Evolutionary conservation across 2,113 vertebrate species (phyloP).

Genomic region (Coryphaenoides rupestris): DNA sequence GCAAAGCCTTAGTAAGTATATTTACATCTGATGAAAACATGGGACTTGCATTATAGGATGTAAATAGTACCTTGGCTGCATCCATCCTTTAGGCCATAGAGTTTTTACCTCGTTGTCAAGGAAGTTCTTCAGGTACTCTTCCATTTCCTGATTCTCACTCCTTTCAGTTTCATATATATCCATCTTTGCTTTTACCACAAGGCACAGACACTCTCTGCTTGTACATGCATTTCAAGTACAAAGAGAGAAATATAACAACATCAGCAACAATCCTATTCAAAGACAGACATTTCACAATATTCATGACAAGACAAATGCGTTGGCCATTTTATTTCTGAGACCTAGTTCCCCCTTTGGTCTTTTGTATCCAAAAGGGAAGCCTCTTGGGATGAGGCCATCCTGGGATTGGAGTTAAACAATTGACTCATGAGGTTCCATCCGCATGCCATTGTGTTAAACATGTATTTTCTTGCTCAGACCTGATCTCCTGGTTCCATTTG

Average conservation of each 20-base stretch:
- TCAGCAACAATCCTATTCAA: no score
- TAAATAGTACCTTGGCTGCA: slow-evolving; percentile 83
- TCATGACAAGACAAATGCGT: no score
- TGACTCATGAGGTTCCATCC: no score
- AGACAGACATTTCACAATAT: no score
- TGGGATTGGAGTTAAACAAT: no score
- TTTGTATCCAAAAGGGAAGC: no score
- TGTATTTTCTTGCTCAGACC: slow-evolving; percentile 51
- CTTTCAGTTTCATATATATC: slow-evolving; percentile 75
- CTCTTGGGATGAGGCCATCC: no score
- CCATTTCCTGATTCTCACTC: slow-evolving; percentile 74
- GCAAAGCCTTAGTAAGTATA: no score
- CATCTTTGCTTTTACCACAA: slow-evolving; percentile 81
- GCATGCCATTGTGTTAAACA: neutral
- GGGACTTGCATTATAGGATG: neutral
- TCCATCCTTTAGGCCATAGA: slow-evolving; percentile 97
- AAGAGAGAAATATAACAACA: no score
- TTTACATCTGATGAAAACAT: slow-evolving; percentile 8
- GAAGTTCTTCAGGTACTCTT: slow-evolving; percentile 86
- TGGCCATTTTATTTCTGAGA: no score
- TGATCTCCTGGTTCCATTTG: slow-evolving; percentile 91
- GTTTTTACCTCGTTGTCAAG: slow-evolving; percentile 86
- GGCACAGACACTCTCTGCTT: slow-evolving; percentile 80
- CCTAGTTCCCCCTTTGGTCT: no score
- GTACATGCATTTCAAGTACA: neutral